A percentile compares a stretch with the other conserved stretches of the same genome.
Conservation (phyloP, 2,113 vertebrate species). For the Cygnus atratus region DNA sequence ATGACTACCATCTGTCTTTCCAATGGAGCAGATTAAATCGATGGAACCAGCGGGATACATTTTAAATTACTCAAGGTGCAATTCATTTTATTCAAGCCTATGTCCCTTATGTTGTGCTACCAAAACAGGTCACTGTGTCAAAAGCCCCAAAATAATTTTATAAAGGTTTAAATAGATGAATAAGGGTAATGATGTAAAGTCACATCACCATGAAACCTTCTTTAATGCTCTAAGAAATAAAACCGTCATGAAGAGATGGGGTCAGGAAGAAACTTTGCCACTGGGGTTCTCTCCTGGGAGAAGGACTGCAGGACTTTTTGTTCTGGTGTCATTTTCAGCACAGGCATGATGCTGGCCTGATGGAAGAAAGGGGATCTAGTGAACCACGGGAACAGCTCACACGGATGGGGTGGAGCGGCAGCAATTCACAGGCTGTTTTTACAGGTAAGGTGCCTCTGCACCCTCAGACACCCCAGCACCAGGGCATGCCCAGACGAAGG, state of each 20-base stretch:
- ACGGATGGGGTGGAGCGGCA: accelerated
- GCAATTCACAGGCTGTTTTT: neutral
- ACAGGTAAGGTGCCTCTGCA: accelerated
- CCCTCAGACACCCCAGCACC: neutral
- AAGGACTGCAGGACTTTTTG: neutral
- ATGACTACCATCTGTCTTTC: neutral
- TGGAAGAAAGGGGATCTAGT: neutral
- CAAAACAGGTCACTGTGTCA: neutral
- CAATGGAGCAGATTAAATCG: neutral
- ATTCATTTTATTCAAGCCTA: neutral
- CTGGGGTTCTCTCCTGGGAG: neutral
- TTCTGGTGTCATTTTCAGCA: neutral
- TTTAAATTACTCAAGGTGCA: neutral
- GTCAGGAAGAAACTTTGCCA: neutral
- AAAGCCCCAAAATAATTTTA: neutral
- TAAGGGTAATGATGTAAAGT: neutral
- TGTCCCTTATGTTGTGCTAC: neutral
- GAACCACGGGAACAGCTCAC: neutral
- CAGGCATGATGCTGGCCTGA: neutral
- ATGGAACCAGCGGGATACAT: neutral
- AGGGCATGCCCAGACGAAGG: accelerated
- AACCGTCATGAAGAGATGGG: neutral
- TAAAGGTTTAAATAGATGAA: neutral
- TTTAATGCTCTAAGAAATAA: neutral
- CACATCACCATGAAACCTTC: neutral